Evolutionary conservation across 2,113 vertebrate species (phyloP).

Genomic region (Isichthys henryi): DNA sequence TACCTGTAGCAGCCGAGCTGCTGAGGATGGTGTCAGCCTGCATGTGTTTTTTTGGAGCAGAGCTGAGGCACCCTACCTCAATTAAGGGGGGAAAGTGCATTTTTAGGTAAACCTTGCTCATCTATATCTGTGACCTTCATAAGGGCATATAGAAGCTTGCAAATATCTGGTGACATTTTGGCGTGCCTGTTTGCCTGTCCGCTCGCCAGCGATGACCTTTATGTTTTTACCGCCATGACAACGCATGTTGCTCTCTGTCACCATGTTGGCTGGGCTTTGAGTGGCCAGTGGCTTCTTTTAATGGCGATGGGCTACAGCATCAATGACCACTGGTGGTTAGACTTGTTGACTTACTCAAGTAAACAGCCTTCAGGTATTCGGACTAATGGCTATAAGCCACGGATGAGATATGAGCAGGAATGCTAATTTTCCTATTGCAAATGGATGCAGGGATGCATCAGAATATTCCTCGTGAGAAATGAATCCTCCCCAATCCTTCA

Average conservation of each 20-base stretch:
- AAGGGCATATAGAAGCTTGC: neutral
- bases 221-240: neutral
- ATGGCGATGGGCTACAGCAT: neutral
- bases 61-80: neutral
- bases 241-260: neutral
- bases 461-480: neutral
- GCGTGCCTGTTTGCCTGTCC: neutral
- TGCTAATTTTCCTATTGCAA: neutral
- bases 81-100: neutral
- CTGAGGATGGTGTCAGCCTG: neutral
- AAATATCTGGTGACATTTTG: constrained; percentile 18
- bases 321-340: neutral
- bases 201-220: constrained; percentile 12
- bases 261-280: neutral
- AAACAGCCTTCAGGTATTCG: neutral
- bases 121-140: neutral
- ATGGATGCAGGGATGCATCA: neutral
- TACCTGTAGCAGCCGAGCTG: neutral
- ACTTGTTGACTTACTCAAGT: neutral
- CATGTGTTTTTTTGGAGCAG: neutral
- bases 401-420: neutral
- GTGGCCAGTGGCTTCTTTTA: neutral
- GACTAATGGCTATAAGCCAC: neutral
- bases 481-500: neutral
- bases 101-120: neutral